phyloP scores from a whole-genome alignment of 2,888 invertebrate genomes.

The Griposia aprilina region DNA sequence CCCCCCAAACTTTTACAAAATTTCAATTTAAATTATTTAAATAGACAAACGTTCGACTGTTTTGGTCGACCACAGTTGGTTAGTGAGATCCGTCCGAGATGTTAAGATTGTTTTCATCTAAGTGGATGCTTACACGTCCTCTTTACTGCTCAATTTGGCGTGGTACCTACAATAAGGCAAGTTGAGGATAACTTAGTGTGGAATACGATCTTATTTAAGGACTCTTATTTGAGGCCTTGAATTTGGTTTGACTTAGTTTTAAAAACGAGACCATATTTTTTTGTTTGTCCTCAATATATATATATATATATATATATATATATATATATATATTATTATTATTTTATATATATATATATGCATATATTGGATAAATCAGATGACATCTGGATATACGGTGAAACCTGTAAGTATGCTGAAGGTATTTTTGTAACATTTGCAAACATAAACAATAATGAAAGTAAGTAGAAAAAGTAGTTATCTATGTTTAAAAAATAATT shows the following conservation, averaged over 20 bases:
- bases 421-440: no score
- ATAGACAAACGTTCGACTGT: conserved; percentile 10
- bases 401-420: neutral
- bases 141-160: conserved; percentile 78
- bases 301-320: no score
- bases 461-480: no score
- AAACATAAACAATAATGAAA: neutral
- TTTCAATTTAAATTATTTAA: neutral
- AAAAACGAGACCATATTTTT: neutral
- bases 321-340: no score
- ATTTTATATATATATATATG: no score
- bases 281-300: neutral
- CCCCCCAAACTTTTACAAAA: neutral
- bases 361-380: neutral
- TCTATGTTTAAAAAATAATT: no score
- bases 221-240: neutral
- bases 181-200: conserved; percentile 63
- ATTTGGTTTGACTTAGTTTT: neutral
- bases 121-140: conserved; percentile 72
- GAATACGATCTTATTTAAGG: conserved; percentile 55
- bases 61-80: conserved; percentile 32
- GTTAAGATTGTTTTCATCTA: conserved; percentile 69
- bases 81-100: conserved; percentile 32
- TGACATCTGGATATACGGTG: neutral
- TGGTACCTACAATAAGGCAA: conserved; percentile 68